Conservation (phyloP, 1,140 invertebrate genomes). For the Tetranychus urticae region DNA sequence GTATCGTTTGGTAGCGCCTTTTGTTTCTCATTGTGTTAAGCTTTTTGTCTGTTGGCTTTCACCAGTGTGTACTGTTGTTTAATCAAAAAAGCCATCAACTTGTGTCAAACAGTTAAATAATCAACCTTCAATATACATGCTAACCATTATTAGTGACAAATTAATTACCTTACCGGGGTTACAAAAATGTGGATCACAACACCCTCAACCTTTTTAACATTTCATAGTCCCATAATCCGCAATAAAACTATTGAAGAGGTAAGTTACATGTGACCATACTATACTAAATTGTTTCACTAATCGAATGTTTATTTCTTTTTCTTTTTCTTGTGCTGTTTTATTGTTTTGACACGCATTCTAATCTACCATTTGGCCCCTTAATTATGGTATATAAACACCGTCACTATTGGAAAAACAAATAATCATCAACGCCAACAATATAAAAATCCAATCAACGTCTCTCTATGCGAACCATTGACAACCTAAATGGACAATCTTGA, state of each 20-base stretch:
- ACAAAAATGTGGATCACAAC: not conserved
- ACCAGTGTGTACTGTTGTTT: not conserved
- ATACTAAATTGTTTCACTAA: not conserved
- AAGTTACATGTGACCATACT: not conserved
- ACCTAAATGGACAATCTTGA: too few species aligned
- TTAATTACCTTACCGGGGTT: not conserved
- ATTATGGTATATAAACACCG: not conserved
- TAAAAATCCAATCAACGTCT: not conserved
- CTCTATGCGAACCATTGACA: too few species aligned
- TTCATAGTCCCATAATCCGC: not conserved
- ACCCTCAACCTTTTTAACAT: not conserved
- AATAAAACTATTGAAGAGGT: not conserved
- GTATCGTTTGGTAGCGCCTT: too few species aligned
- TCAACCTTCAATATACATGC: not conserved
- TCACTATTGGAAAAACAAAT: too few species aligned
- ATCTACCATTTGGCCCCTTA: too few species aligned
- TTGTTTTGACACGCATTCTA: too few species aligned
- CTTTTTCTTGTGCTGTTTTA: not conserved
- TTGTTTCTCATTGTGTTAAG: too few species aligned
- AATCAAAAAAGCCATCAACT: not conserved
- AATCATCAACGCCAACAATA: not conserved
- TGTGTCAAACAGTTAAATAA: not conserved
- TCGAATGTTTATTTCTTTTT: not conserved
- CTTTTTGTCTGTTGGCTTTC: too few species aligned
- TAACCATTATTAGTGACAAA: not conserved